Conservation (phyloP, 2,113 vertebrate genomes). For the Oncorhynchus kisutch region DNA sequence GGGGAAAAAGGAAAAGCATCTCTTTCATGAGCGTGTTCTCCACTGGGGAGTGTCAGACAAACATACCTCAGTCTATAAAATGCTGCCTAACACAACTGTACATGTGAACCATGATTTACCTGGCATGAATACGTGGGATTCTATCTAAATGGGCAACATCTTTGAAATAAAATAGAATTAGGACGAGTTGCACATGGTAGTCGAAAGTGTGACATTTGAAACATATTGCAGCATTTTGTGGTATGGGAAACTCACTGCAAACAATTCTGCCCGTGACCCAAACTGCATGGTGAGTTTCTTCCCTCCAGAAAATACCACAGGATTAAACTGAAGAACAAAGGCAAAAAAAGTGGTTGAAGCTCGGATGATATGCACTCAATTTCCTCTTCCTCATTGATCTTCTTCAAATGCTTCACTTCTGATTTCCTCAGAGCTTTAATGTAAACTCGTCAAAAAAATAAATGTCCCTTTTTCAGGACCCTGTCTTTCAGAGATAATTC, state of each 20-base stretch:
- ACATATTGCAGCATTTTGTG: constrained; percentile 76
- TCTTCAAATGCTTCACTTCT: constrained; percentile 34
- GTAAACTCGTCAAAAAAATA: no score
- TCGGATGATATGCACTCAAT: constrained; percentile 18
- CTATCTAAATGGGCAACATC: constrained; percentile 37
- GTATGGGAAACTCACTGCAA: constrained; percentile 61
- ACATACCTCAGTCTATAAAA: constrained; percentile 25
- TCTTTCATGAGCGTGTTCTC: neutral
- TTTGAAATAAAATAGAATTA: constrained; percentile 49
- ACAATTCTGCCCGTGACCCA: constrained; percentile 50
- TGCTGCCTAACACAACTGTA: constrained; percentile 16
- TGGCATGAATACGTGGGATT: constrained; percentile 43
- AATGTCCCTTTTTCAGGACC: no score
- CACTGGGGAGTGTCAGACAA: neutral
- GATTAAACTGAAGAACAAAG: constrained; percentile 38
- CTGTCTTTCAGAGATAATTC: no score
- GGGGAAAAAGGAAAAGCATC: constrained; percentile 7
- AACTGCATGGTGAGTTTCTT: constrained; percentile 37
- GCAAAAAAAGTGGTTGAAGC: constrained; percentile 23
- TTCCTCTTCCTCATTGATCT: constrained; percentile 39
- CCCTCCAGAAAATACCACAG: constrained; percentile 33
- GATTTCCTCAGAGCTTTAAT: constrained; percentile 14
- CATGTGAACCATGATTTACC: constrained; percentile 55
- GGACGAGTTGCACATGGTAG: constrained; percentile 60
- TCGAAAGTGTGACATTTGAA: constrained; percentile 60